A percentile compares a stretch with the other conserved stretches of the same genome.
Conservation (phyloP, 2,888 invertebrate species). For the Ganaspis brasiliensis region DNA sequence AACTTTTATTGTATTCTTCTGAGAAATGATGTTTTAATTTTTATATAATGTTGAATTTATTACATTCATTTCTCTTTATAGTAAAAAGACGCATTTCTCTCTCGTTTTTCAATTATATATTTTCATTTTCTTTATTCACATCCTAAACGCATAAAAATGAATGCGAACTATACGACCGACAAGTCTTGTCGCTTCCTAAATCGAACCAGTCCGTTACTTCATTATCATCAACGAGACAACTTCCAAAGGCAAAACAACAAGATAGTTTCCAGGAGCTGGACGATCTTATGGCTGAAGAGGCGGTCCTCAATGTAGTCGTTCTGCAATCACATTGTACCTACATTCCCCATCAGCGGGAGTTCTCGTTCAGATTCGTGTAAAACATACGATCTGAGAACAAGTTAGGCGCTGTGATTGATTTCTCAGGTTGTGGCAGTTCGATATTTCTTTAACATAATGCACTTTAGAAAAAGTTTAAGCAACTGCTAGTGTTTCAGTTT, state of each 20-base stretch:
- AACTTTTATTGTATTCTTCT: neutral
- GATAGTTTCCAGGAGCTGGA: constrained; percentile 49
- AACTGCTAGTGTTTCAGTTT: neutral
- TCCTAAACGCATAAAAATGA: constrained; percentile 12
- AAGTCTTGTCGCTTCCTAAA: constrained; percentile 47
- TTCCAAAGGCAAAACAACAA: constrained; percentile 41
- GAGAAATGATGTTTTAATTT: constrained; percentile 13
- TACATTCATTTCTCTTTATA: neutral
- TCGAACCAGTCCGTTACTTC: constrained; percentile 53
- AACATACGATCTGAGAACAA: constrained; percentile 35
- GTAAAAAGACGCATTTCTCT: neutral
- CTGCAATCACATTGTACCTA: constrained; percentile 42
- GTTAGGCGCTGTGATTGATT: constrained; percentile 49
- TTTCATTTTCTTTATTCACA: neutral
- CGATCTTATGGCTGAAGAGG: constrained; percentile 47
- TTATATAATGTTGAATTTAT: neutral
- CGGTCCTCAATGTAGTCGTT: constrained; percentile 37
- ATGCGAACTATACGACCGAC: constrained; percentile 44
- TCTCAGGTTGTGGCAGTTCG: constrained; percentile 42
- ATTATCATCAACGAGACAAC: constrained; percentile 47
- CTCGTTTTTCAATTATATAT: neutral
- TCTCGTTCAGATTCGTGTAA: constrained; percentile 43
- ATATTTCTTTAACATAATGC: constrained; percentile 14
- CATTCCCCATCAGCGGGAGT: constrained; percentile 49
- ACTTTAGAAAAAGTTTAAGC: constrained; percentile 14